These are phyloP conservation scores for Ostrea denselamellosa DNA, from an alignment of 1,140 invertebrate species.

Conservation along the genomic window DNA sequence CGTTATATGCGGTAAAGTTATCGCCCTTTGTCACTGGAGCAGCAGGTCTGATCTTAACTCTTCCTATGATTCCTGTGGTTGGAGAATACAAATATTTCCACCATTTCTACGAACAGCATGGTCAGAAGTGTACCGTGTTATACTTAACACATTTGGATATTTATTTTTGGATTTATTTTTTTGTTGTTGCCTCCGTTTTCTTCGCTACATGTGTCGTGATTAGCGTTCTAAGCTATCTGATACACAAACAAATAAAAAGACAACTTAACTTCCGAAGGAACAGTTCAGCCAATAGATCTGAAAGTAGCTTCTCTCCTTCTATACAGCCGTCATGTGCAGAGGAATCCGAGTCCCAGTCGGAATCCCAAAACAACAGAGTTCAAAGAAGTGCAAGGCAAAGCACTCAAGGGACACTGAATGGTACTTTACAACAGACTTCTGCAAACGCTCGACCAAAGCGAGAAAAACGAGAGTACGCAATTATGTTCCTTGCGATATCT, in stretches of 20 bases:
- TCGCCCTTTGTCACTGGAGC: background rate
- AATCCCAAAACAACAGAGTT: background rate
- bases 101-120: background rate
- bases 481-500: constrained; percentile 5
- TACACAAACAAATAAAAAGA: background rate
- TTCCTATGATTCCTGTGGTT: background rate
- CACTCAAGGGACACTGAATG: background rate
- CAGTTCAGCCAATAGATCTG: background rate
- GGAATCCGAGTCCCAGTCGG: background rate
- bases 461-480: constrained; percentile 5
- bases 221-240: background rate
- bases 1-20: background rate
- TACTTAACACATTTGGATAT: background rate
- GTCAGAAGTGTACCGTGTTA: constrained; percentile 9
- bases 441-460: background rate
- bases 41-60: background rate
- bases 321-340: background rate
- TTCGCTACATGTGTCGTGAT: background rate
- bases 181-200: background rate
- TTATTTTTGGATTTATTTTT: constrained; percentile 17
- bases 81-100: background rate
- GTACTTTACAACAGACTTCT: background rate
- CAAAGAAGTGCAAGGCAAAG: background rate
- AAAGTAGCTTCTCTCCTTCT: background rate
- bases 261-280: background rate